phyloP scores from a whole-genome alignment of 2,888 invertebrate genomes.

The Microplitis deprimator region DNA sequence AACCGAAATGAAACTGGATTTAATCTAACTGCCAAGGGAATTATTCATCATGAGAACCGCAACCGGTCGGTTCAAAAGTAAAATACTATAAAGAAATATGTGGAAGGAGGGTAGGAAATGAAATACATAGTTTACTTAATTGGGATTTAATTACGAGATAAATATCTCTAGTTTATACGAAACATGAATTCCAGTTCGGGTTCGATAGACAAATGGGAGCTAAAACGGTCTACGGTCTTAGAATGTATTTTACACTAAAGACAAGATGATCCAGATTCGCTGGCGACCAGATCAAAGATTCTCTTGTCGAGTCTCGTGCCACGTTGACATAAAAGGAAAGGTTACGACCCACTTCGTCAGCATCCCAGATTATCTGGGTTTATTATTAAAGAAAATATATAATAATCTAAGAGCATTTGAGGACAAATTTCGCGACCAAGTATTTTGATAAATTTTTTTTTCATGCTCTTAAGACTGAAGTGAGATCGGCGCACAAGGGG shows the following conservation, averaged over 20 bases:
- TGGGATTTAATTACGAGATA: too few relatives aligned
- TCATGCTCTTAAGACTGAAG: too few relatives aligned
- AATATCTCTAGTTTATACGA: too few relatives aligned
- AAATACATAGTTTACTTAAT: too few relatives aligned
- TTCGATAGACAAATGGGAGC: neutral
- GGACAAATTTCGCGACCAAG: neutral
- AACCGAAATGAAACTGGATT: neutral
- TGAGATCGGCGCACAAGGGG: too few relatives aligned
- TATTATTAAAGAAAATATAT: neutral
- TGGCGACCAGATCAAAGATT: neutral
- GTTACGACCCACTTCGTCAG: neutral
- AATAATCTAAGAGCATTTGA: neutral
- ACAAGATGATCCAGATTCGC: neutral
- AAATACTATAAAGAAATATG: too few relatives aligned
- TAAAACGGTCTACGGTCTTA: neutral
- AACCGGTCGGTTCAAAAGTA: neutral
- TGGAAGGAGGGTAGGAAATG: too few relatives aligned
- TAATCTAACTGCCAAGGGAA: neutral
- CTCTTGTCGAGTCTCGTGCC: neutral
- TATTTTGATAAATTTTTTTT: too few relatives aligned
- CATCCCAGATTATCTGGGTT: slow-evolving; percentile 18
- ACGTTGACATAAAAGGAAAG: neutral
- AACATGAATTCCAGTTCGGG: neutral
- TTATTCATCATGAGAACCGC: neutral
- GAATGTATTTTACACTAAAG: neutral